These are phyloP conservation scores for Erynnis tages DNA, from an alignment of 2,888 invertebrate species.

Conservation along the genomic window DNA sequence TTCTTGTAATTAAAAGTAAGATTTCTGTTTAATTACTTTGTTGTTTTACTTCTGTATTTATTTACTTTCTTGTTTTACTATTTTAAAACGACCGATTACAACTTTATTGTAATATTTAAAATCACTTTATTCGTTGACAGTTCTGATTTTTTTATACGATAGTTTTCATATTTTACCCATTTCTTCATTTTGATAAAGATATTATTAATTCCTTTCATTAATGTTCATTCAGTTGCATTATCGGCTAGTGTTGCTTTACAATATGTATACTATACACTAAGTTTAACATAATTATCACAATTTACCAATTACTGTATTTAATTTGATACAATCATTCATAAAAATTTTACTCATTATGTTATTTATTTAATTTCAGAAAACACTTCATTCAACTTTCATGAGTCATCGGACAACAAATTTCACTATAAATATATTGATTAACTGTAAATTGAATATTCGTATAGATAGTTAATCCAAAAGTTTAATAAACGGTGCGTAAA, in stretches of 20 bases:
- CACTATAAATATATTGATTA: conserved; percentile 14
- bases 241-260: neutral
- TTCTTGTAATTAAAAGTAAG: no score
- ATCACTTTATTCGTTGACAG: no score
- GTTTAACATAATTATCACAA: conserved; percentile 51
- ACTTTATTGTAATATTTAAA: no score
- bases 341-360: conserved; percentile 12
- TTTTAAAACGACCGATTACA: no score
- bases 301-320: conserved; percentile 46
- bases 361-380: conserved; percentile 13
- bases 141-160: no score
- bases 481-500: conserved; percentile 29
- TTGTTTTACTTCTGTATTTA: no score
- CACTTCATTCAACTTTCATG: neutral
- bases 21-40: no score
- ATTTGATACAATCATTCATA: conserved; percentile 7
- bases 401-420: conserved; percentile 11
- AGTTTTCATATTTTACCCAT: neutral
- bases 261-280: conserved; percentile 32
- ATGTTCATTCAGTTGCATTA: neutral
- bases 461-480: conserved; percentile 16
- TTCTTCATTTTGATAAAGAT: neutral
- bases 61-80: no score
- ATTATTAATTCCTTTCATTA: neutral
- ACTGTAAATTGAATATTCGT: conserved; percentile 16